phyloP scores from a whole-genome alignment of 2,113 vertebrate species.

The Embiotoca jacksoni region DNA sequence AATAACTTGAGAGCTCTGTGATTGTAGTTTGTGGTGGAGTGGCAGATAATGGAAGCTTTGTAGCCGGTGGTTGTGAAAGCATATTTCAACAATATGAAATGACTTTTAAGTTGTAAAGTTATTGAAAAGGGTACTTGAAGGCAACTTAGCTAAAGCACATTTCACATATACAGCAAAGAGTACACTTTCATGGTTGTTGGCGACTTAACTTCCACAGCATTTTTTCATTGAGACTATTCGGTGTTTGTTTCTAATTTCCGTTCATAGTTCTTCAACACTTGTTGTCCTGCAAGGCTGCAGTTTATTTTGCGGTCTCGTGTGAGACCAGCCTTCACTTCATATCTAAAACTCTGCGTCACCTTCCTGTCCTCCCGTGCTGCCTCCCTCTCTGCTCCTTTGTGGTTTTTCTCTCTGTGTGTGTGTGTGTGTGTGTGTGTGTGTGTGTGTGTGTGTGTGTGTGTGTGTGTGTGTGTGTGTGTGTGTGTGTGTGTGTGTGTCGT shows the following conservation, averaged over 20 bases:
- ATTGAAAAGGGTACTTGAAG: too few species aligned
- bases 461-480: too few species aligned
- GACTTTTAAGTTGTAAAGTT: too few species aligned
- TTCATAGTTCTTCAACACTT: not conserved
- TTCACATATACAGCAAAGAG: too few species aligned
- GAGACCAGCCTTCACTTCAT: slow-evolving; percentile 21
- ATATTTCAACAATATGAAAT: too few species aligned
- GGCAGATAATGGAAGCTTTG: not conserved
- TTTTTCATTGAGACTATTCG: not conserved
- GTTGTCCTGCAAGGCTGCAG: not conserved
- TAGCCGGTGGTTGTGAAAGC: too few species aligned
- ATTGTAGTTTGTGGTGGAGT: not conserved
- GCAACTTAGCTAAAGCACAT: too few species aligned
- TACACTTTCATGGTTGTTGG: too few species aligned
- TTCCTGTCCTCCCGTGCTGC: not conserved
- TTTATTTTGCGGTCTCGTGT: slow-evolving; percentile 1
- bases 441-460: too few species aligned
- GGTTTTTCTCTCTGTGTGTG: not conserved
- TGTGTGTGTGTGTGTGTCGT: not conserved
- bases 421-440: too few species aligned
- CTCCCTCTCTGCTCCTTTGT: slow-evolving; percentile 18
- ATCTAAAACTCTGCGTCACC: slow-evolving; percentile 1
- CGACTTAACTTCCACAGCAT: too few species aligned
- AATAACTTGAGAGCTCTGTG: not conserved
- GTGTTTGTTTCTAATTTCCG: not conserved